Evolutionary conservation across 2,797 vertebrate genomes (phyloP), one percentile per base, ranked within the genome.

Genomic region (Enteromius unitaeniatus): DNA sequence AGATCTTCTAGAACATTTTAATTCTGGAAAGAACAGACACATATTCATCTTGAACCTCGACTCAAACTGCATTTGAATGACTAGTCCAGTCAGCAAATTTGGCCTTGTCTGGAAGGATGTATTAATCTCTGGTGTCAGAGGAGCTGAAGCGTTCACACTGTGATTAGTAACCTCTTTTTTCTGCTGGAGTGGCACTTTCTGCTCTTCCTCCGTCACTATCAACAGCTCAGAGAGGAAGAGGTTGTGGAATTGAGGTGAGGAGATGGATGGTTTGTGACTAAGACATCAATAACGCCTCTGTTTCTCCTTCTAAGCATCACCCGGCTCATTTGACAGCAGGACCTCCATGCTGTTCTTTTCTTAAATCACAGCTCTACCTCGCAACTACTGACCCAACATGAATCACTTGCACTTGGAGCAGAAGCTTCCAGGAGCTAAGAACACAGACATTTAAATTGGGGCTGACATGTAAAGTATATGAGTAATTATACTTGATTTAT

Each of bases 111-210:
- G 5, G 80, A 31, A 28, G 37, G 60, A 85, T n/a, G 31, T 55
- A 79, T 84, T 31, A 82, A 82, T 86, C 84, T 23, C 53, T 74
- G 42, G 45, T 51, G 60, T 45, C 34, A 37, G 72, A 51, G 2
- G 62, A 40, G 73, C 49, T 7, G 9, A 14, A 74, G 47, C 64
- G 53, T 86, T 85, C 62, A 83, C 73, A 76, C 67, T 70, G 45
- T 83, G 85, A 90, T 84, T 84, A 85, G 58, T 79, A 62, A 72
- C 53, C 75, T 77, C 73, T 65, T 69, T 45, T 72, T 85, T 89
- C 78, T 81, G 80, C 87, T 84, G n/a, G 26, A 31, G 53, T 60
- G 64, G 73, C 83, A 85, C 68, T 84, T 87, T 83, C 69, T 77
- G n/a, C 51, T 69, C 73, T 51, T 69, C 13, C 67, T 60, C 84